Conservation (phyloP, 2,888 invertebrate species). For the Selenia dentaria region DNA sequence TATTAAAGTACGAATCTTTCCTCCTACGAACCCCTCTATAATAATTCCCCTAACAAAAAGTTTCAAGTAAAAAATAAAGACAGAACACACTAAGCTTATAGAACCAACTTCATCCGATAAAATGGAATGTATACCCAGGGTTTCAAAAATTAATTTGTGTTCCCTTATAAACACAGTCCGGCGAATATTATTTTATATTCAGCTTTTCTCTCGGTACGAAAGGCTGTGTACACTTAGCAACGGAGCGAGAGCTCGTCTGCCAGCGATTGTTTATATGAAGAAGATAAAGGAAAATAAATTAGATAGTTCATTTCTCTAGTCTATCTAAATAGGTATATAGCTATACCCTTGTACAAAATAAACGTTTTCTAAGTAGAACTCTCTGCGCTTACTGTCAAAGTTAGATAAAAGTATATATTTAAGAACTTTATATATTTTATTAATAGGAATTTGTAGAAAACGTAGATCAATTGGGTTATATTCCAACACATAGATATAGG, state of each 20-base stretch:
- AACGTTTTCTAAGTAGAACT: too few relatives aligned
- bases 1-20: constrained; percentile 46
- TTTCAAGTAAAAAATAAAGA: constrained; percentile 42
- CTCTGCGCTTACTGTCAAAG: too few relatives aligned
- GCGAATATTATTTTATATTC: constrained; percentile 38
- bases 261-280: constrained; percentile 19
- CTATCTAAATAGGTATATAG: too few relatives aligned
- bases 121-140: constrained; percentile 36
- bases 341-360: too few relatives aligned
- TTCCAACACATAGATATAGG: too few relatives aligned
- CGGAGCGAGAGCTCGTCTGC: constrained; percentile 20
- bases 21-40: constrained; percentile 3
- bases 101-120: constrained; percentile 37
- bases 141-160: constrained; percentile 44
- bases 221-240: constrained; percentile 24
- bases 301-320: too few relatives aligned
- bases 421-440: too few relatives aligned
- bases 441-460: too few relatives aligned
- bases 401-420: too few relatives aligned
- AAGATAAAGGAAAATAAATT: constrained; percentile 11
- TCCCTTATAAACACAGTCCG: constrained; percentile 38
- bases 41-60: constrained; percentile 41
- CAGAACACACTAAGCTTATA: constrained; percentile 23
- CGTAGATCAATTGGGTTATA: too few relatives aligned
- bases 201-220: constrained; percentile 28